Evolutionary conservation across 1,140 invertebrate species (phyloP).

Genomic region (Ips nitidus): DNA sequence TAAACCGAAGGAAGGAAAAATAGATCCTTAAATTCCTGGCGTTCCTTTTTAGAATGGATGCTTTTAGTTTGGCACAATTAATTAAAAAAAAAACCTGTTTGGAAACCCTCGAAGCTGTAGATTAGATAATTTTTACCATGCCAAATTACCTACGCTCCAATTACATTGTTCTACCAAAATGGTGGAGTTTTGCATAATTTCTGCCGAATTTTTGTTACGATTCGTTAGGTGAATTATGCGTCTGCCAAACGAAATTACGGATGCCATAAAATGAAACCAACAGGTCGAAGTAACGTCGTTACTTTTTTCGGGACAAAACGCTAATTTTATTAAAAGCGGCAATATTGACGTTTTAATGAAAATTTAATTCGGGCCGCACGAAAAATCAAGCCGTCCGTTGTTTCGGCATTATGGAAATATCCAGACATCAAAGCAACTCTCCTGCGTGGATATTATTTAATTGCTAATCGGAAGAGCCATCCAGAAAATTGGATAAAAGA

Average conservation of each 20-base stretch:
- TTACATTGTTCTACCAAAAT: too few relatives aligned
- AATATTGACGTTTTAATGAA: conserved; percentile 24
- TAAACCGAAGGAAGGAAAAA: not conserved
- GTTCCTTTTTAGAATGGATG: not conserved
- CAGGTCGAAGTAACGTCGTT: conserved; percentile 19
- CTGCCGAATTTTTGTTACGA: not conserved
- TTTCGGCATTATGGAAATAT: conserved; percentile 15
- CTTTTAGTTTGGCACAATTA: too few relatives aligned
- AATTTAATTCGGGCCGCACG: conserved; percentile 21
- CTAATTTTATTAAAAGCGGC: conserved; percentile 25
- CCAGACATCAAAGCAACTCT: conserved; percentile 14
- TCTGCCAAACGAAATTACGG: conserved; percentile 14
- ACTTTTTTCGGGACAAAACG: conserved; percentile 9
- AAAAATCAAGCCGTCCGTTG: conserved; percentile 13
- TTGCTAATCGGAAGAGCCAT: conserved; percentile 22
- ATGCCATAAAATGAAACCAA: conserved; percentile 11
- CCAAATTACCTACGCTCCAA: too few relatives aligned
- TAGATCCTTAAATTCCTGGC: not conserved
- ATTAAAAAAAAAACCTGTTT: too few relatives aligned
- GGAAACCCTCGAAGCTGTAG: too few relatives aligned
- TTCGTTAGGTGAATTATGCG: conserved; percentile 12
- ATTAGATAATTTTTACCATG: too few relatives aligned
- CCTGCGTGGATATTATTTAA: conserved; percentile 14
- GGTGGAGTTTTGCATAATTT: too few relatives aligned
- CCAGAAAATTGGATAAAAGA: conserved; percentile 25